A percentile compares a stretch with the other conserved stretches of the same genome.
phyloP scores from a whole-genome alignment of 2,113 vertebrate species.

The Accipiter virgatus region DNA sequence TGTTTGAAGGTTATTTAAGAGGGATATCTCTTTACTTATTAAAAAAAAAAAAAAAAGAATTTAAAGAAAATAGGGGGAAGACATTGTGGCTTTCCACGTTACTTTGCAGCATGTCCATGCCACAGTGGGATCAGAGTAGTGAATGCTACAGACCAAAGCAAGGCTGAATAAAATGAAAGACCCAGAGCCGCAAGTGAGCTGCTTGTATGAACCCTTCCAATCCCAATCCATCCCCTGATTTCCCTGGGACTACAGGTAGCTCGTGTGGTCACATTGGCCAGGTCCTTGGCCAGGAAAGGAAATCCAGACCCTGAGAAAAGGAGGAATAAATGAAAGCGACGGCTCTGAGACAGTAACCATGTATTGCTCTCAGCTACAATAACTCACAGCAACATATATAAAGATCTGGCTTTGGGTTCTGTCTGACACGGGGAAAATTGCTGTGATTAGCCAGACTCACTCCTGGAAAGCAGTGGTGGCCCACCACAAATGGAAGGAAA shows the following conservation, averaged over 20 bases:
- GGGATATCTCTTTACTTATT: background rate
- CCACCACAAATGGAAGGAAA: background rate
- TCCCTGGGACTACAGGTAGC: background rate
- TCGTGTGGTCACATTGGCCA: background rate
- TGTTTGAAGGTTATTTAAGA: background rate
- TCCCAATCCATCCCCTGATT: background rate
- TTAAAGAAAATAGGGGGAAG: background rate
- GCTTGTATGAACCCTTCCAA: background rate
- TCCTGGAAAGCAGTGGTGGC: background rate
- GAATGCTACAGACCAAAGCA: background rate
- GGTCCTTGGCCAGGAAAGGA: background rate
- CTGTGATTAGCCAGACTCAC: background rate
- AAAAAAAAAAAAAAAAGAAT: background rate
- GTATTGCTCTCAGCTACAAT: background rate
- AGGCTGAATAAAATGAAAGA: background rate
- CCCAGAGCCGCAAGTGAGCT: accelerated
- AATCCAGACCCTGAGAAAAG: background rate
- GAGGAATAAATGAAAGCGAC: background rate
- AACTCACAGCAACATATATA: background rate
- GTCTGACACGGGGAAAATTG: background rate
- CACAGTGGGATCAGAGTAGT: background rate
- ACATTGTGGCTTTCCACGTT: background rate
- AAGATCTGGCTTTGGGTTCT: background rate
- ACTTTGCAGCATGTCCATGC: background rate
- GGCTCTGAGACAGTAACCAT: background rate